phyloP scores from a whole-genome alignment of 2,888 invertebrate genomes.

The Rhagium mordax region DNA sequence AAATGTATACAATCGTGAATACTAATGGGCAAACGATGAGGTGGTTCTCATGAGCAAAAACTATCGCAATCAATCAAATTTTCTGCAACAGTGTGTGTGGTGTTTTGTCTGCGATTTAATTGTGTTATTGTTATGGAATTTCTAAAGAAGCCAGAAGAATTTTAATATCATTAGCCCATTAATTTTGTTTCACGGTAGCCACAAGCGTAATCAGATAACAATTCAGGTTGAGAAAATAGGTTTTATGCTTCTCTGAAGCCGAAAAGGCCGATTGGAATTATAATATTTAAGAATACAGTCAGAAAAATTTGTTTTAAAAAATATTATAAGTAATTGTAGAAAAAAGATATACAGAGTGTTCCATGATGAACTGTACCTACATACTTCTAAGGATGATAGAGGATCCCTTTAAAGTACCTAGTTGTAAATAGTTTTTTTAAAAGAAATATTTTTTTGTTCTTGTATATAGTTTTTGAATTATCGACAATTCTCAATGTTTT shows the following conservation, averaged over 20 bases:
- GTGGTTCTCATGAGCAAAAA: not conserved
- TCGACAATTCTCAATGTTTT: too few species aligned
- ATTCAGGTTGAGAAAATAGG: slow-evolving; percentile 10
- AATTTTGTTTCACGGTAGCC: slow-evolving; percentile 34
- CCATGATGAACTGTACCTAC: too few species aligned
- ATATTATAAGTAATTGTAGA: too few species aligned
- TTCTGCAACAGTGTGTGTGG: not conserved
- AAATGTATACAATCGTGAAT: not conserved
- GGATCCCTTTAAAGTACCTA: too few species aligned
- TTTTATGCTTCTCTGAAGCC: too few species aligned
- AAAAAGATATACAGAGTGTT: too few species aligned
- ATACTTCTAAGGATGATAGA: too few species aligned
- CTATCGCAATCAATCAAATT: slow-evolving; percentile 10
- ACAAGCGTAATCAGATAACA: slow-evolving; percentile 29
- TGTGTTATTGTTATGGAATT: slow-evolving; percentile 7
- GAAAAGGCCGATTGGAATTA: not conserved
- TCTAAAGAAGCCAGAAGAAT: slow-evolving; percentile 33
- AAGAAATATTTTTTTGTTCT: too few species aligned
- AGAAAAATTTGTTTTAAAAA: too few species aligned
- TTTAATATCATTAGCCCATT: slow-evolving; percentile 31
- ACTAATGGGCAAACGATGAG: not conserved
- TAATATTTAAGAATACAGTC: too few species aligned
- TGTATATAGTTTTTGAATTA: too few species aligned
- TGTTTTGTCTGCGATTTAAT: not conserved
- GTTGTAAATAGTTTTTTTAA: too few species aligned